phyloP scores from a whole-genome alignment of 2,113 vertebrate species.

The Mastomys natalensis region DNA sequence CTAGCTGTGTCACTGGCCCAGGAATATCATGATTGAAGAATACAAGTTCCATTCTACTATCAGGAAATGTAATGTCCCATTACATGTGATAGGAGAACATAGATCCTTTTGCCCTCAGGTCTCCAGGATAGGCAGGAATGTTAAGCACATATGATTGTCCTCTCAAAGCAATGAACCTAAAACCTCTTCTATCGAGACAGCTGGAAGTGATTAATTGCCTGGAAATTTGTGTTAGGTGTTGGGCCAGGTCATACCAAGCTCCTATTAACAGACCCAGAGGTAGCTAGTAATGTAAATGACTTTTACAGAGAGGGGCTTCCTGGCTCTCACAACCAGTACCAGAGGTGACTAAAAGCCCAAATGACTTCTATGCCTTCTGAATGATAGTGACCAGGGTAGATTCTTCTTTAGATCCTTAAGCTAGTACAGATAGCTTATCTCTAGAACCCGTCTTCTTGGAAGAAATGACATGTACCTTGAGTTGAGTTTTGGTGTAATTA shows the following conservation, averaged over 20 bases:
- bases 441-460: neutral
- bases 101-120: neutral
- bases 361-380: neutral
- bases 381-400: too few relatives aligned
- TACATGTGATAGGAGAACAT: neutral
- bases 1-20: neutral
- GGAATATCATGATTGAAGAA: conserved; percentile 48
- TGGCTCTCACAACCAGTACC: too few relatives aligned
- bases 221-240: too few relatives aligned
- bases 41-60: neutral
- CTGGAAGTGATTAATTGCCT: neutral
- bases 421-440: neutral
- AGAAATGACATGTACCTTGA: neutral
- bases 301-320: neutral
- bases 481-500: neutral
- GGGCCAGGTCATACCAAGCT: neutral
- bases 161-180: neutral
- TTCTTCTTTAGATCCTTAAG: neutral
- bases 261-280: neutral
- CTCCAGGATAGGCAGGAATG: neutral
- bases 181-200: neutral
- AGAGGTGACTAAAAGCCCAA: neutral
- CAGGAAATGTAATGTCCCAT: conserved; percentile 36
- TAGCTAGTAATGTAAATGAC: neutral
- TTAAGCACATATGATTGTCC: neutral